Evolutionary conservation across 2,113 vertebrate species (phyloP), one percentile per base, ranked within the genome.

Genomic region (Epinephelus fuscoguttatus): DNA sequence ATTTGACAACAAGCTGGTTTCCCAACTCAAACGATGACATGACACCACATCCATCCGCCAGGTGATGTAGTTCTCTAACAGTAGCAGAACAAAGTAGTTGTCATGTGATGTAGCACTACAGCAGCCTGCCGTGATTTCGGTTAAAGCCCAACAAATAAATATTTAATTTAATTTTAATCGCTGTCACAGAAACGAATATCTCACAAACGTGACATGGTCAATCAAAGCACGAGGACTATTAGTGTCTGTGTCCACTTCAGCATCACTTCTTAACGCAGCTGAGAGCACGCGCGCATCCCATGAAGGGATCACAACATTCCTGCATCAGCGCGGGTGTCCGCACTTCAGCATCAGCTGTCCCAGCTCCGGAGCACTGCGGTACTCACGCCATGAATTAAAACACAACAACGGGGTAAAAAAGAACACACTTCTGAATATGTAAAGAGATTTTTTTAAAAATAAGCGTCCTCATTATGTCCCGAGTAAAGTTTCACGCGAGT

Each of bases 401-500:
- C 8, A 25, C 2, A 50, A 0, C 30, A 18, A 63, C 56, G 11
- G 30, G 11, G 8, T 17, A 8, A 3, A 1, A 18, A 40, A 55
- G 4, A 0, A 74, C 1, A 40, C 0, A 55, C 23, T 37, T 3
- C 4, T 27, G 0, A 25, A 49, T 12, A 19, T 10, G 0, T 13
- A 1, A 7, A 4, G 6, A 23, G 4, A 19, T 61, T 52, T 52
- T 12, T 18, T 40, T 14, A 4, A 7, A 7, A 27, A 68, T 6
- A 17, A 0, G 21, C 30, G 30, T 61, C 49, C 50, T 55, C 42
- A 5, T 21, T 76, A 59, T 77, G 73, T 66, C 78, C 68, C 52
- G 37, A 18, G 80, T 6, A 92, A 94, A 94, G 92, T 95, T 94
- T 91, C 37, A 64, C 42, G 53, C 53, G 80, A 78, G 82, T 91